Conservation (phyloP, 1,140 invertebrate species). For the Protaetia brevitarsis region DNA sequence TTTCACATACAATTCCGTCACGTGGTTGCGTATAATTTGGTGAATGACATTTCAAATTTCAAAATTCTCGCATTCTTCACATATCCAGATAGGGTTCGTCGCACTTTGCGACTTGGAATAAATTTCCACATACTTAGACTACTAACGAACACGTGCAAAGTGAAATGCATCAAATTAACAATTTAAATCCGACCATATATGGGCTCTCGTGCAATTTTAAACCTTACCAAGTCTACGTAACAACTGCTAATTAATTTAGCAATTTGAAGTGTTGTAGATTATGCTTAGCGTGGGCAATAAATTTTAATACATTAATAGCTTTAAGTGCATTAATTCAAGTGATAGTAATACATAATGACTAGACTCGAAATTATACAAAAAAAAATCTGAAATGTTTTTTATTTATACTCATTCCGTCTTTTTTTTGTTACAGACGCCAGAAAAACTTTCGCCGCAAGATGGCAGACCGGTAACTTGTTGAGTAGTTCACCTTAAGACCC, state of each 20-base stretch:
- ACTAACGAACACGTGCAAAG: constrained; percentile 25
- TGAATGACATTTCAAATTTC: constrained; percentile 35
- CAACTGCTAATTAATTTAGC: too few species aligned
- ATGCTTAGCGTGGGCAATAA: too few species aligned
- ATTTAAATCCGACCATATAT: not conserved
- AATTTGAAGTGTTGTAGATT: not conserved
- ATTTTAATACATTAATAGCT: too few species aligned
- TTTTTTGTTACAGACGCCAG: constrained; percentile 46
- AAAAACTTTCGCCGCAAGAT: constrained; percentile 44
- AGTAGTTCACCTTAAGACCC: not conserved
- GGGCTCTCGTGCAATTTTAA: too few species aligned
- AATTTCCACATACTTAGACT: constrained; percentile 6
- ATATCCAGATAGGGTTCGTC: constrained; percentile 20
- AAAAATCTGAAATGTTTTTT: constrained; percentile 9
- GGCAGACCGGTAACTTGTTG: constrained; percentile 41
- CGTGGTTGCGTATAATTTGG: constrained; percentile 31
- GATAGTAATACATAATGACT: too few species aligned
- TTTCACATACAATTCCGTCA: constrained; percentile 5
- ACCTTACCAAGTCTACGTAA: too few species aligned
- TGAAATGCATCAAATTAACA: constrained; percentile 23
- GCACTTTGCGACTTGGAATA: not conserved
- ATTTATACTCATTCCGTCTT: constrained; percentile 29
- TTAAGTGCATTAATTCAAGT: too few species aligned
- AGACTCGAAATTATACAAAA: not conserved
- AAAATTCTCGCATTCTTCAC: constrained; percentile 32